phyloP scores from a whole-genome alignment of 2,888 invertebrate species.

The Metopia argyrocephala region DNA sequence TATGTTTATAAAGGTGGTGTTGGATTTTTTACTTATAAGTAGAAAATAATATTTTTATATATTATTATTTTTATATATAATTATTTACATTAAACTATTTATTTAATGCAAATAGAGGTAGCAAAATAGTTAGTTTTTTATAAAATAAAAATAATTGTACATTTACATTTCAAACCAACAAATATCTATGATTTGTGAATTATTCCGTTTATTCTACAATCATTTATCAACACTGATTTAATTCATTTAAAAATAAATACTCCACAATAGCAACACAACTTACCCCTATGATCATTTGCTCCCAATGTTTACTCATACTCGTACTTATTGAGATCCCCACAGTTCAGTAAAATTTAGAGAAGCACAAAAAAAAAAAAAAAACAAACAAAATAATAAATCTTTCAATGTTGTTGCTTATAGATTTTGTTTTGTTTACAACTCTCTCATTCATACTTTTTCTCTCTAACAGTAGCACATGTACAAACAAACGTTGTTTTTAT shows the following conservation, averaged over 20 bases:
- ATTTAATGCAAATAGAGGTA: no score
- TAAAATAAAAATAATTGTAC: no score
- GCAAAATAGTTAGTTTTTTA: no score
- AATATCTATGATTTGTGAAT: no score
- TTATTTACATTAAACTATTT: no score
- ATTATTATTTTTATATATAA: no score
- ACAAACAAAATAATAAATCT: slow-evolving; percentile 29
- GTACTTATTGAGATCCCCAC: slow-evolving; percentile 15
- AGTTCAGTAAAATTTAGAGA: not conserved
- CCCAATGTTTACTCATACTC: slow-evolving; percentile 2
- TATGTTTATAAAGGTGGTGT: no score
- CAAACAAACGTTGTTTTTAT: not conserved
- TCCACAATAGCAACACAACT: not conserved
- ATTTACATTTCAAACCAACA: no score
- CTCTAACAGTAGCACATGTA: not conserved
- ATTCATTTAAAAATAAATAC: not conserved
- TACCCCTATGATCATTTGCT: slow-evolving; percentile 23
- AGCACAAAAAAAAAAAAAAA: not conserved
- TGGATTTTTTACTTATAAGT: no score
- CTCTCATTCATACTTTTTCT: not conserved
- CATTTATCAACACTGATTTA: not conserved
- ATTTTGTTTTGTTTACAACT: slow-evolving; percentile 40
- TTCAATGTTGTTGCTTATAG: slow-evolving; percentile 1
- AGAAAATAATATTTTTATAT: no score
- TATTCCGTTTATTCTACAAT: not conserved